Evolutionary conservation across 2,888 invertebrate species (phyloP).

Genomic region (Zonitis immaculata): DNA sequence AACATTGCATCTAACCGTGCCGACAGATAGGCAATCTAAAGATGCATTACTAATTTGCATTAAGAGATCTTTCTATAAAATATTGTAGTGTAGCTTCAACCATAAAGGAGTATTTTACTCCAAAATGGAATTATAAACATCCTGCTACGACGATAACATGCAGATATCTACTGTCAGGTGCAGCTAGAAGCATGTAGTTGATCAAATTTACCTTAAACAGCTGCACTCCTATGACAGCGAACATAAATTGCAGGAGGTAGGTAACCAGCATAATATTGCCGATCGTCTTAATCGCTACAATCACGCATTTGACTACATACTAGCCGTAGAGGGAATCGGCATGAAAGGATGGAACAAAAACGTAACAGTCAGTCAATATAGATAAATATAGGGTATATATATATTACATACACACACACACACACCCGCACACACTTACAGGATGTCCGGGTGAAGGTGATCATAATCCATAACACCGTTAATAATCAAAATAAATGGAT

Average conservation of each 20-base stretch:
- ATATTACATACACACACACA: too few relatives aligned
- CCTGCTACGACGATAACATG: conserved; percentile 41
- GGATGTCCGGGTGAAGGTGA: too few relatives aligned
- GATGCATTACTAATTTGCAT: conserved; percentile 31
- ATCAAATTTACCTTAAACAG: conserved; percentile 86
- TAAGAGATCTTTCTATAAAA: conserved; percentile 8
- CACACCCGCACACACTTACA: too few relatives aligned
- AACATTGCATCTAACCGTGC: conserved; percentile 38
- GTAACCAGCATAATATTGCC: conserved; percentile 99
- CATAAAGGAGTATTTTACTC: conserved; percentile 9
- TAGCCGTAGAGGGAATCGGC: conserved; percentile 50
- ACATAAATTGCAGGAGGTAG: conserved; percentile 99
- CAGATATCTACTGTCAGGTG: conserved; percentile 44
- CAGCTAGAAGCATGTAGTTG: conserved; percentile 42
- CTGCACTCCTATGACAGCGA: conserved; percentile 99
- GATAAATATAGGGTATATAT: too few relatives aligned
- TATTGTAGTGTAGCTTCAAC: conserved; percentile 18
- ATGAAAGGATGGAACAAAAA: conserved; percentile 46
- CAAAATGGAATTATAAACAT: conserved; percentile 13
- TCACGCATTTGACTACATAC: conserved; percentile 99
- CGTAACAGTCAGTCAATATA: conserved; percentile 36
- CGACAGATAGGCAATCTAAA: conserved; percentile 40
- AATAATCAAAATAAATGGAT: too few relatives aligned
- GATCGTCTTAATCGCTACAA: conserved; percentile 98
- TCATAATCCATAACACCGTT: too few relatives aligned